phyloP scores from a whole-genome alignment of 1,140 invertebrate genomes.

The Mactra quadrangularis region DNA sequence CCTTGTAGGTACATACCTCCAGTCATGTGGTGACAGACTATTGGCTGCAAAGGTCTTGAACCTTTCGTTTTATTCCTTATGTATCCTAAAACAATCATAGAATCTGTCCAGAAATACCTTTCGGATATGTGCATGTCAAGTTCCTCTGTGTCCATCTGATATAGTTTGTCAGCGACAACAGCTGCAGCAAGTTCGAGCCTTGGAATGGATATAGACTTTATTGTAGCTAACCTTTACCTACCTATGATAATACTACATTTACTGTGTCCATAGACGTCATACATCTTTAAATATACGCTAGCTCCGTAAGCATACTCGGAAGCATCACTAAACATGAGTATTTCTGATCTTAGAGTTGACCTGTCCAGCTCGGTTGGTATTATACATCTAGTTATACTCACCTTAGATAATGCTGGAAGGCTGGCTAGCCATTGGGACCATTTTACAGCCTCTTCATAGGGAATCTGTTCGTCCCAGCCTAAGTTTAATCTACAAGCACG shows the following conservation, averaged over 20 bases:
- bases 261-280: constrained; percentile 21
- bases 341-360: too few species aligned
- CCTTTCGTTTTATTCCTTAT: constrained; percentile 12
- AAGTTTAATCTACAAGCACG: not conserved
- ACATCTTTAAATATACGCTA: constrained; percentile 65
- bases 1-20: too few species aligned
- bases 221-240: constrained; percentile 54
- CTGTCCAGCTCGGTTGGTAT: too few species aligned
- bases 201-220: too few species aligned
- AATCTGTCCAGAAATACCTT: constrained; percentile 47
- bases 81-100: too few species aligned
- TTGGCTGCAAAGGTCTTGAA: constrained; percentile 19
- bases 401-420: not conserved
- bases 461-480: not conserved
- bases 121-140: constrained; percentile 15
- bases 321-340: constrained; percentile 50
- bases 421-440: not conserved
- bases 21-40: too few species aligned
- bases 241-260: constrained; percentile 49
- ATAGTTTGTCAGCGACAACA: too few species aligned
- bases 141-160: not conserved
- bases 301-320: constrained; percentile 47
- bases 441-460: not conserved
- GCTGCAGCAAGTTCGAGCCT: too few species aligned
- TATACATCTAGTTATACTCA: not conserved